Percentiles rank a stretch among this genome's conserved stretches.
Evolutionary conservation across 35 echinoderm and acorn worm genomes (phyloP).

Genomic region (Chiridota heheva): DNA sequence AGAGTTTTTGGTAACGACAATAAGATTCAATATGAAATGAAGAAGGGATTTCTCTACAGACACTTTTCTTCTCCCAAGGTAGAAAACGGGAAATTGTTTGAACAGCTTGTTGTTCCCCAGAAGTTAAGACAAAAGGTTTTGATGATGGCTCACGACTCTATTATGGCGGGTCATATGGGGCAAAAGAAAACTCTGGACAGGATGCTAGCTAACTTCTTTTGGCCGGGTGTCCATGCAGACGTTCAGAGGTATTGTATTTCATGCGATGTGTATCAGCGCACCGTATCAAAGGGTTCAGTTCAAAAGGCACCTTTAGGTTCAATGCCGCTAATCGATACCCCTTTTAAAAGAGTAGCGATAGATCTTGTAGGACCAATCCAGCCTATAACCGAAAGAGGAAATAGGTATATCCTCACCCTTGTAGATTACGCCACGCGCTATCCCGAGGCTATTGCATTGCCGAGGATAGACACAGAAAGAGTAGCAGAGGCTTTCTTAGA

Average conservation of each 20-base stretch:
- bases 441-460: conserved; percentile 57
- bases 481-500: conserved; percentile 60
- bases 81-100: conserved; percentile 13
- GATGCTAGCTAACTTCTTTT: conserved; percentile 41
- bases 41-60: conserved; percentile 44
- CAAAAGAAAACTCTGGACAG: conserved; percentile 29
- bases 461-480: conserved; percentile 31
- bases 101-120: conserved; percentile 26
- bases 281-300: conserved; percentile 22
- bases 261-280: conserved; percentile 66
- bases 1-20: not conserved
- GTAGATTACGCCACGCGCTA: conserved; percentile 60
- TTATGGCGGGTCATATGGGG: conserved; percentile 23
- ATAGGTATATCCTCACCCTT: conserved; percentile 60
- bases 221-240: conserved; percentile 65
- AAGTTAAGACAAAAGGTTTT: conserved; percentile 1
- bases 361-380: conserved; percentile 65
- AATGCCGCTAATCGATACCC: conserved; percentile 59
- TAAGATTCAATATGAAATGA: not conserved
- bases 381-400: conserved; percentile 45
- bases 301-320: conserved; percentile 37
- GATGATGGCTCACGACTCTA: conserved; percentile 14
- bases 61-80: not conserved
- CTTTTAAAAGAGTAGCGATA: conserved; percentile 54
- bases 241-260: conserved; percentile 51